These are phyloP conservation scores for Musca vetustissima DNA, from an alignment of 1,140 invertebrate species.

Conservation along the genomic window DNA sequence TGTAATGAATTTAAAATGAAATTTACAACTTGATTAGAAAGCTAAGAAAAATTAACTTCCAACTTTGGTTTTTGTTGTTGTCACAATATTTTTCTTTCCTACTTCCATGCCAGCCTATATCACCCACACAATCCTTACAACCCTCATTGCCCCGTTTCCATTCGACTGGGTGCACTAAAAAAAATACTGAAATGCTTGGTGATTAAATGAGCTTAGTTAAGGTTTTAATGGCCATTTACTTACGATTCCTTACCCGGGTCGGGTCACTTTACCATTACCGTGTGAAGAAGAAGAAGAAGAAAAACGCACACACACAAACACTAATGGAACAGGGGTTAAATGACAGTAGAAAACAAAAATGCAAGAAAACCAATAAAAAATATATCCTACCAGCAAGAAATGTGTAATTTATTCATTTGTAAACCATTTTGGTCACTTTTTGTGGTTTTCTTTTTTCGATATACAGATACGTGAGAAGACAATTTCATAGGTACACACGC, in stretches of 20 bases:
- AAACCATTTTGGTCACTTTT: slow-evolving; percentile 6
- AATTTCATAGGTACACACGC: background rate
- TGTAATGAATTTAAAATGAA: too few species aligned
- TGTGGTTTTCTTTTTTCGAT: background rate
- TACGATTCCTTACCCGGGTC: background rate
- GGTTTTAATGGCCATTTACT: slow-evolving; percentile 16
- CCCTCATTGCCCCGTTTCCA: too few species aligned
- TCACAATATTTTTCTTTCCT: too few species aligned
- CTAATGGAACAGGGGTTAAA: too few species aligned
- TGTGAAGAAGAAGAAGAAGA: too few species aligned
- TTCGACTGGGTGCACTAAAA: background rate
- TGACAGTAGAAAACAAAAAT: background rate
- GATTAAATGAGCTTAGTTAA: slow-evolving; percentile 13
- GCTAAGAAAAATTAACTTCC: too few species aligned
- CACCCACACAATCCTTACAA: too few species aligned
- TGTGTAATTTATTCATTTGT: slow-evolving; percentile 15
- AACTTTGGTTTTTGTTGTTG: too few species aligned
- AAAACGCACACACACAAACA: too few species aligned
- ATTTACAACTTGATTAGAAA: too few species aligned
- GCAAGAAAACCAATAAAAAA: slow-evolving; percentile 4
- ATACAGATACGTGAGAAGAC: background rate
- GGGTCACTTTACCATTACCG: too few species aligned
- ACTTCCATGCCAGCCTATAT: too few species aligned
- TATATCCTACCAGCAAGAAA: background rate
- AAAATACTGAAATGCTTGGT: background rate